phyloP scores from a whole-genome alignment of 2,797 vertebrate genomes.

The Acrossocheilus wenchowensis region DNA sequence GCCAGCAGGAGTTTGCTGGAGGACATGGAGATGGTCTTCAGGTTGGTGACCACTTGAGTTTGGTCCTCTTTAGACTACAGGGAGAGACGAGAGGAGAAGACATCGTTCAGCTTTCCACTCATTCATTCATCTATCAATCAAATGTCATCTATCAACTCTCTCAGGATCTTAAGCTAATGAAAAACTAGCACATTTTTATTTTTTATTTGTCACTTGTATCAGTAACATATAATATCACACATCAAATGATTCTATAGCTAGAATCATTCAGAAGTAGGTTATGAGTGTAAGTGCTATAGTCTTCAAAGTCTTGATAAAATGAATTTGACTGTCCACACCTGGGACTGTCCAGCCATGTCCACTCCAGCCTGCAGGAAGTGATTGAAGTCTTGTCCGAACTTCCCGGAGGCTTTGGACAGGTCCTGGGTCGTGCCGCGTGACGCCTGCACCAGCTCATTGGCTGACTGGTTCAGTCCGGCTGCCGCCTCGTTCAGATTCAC shows the following conservation, averaged over 20 bases:
- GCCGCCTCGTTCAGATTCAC: conserved; percentile 89
- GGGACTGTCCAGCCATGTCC: conserved; percentile 96
- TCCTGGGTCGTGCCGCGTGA: conserved; percentile 93
- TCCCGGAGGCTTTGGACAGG: conserved; percentile 89
- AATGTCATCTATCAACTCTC: not conserved
- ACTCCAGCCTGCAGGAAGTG: conserved; percentile 93
- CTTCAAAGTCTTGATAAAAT: not conserved
- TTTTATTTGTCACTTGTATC: not conserved
- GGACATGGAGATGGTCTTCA: conserved; percentile 98
- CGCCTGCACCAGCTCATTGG: conserved; percentile 93
- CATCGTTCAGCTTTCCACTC: not conserved
- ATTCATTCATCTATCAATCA: not conserved
- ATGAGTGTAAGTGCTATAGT: not conserved
- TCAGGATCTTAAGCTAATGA: not conserved
- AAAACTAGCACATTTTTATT: not conserved
- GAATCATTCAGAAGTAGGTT: not conserved
- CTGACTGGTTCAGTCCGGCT: conserved; percentile 92
- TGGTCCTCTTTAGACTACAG: conserved; percentile 92
- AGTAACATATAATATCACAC: not conserved
- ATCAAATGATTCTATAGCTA: not conserved
- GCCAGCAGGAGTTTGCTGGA: conserved; percentile 95
- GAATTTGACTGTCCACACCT: conserved; percentile 72
- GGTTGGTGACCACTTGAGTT: conserved; percentile 92
- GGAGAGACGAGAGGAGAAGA: conserved; percentile 17
- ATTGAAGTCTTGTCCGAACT: conserved; percentile 94